Evolutionary conservation across 1,140 invertebrate species (phyloP).

Genomic region (Oncopeltus fasciatus): DNA sequence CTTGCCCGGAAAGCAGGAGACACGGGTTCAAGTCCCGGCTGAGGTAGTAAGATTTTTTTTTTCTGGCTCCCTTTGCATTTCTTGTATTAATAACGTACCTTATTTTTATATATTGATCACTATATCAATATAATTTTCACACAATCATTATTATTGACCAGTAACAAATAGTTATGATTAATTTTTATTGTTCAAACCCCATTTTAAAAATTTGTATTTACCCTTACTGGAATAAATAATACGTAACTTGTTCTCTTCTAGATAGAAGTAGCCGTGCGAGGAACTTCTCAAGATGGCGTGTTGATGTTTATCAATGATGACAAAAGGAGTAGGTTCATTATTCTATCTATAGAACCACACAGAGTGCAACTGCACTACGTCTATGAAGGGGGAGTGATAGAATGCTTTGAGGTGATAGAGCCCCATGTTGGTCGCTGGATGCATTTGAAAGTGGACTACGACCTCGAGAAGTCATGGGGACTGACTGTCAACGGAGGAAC

Average conservation of each 20-base stretch:
- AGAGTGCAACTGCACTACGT: background rate
- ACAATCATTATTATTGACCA: too few species aligned
- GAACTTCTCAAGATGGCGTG: background rate
- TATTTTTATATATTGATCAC: too few species aligned
- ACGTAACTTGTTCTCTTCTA: background rate
- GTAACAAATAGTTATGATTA: too few species aligned
- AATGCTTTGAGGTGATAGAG: background rate
- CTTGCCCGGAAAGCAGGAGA: too few species aligned
- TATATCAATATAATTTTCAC: too few species aligned
- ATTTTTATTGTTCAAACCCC: too few species aligned
- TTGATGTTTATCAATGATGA: background rate
- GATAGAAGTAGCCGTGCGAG: background rate
- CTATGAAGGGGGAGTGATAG: background rate
- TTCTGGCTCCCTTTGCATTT: too few species aligned
- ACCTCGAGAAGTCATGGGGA: background rate
- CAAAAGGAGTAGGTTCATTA: background rate
- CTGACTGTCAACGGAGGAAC: constrained; percentile 1
- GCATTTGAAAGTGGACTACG: background rate
- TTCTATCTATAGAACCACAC: background rate
- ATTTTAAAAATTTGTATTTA: too few species aligned
- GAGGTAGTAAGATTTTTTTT: too few species aligned
- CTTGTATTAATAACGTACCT: too few species aligned
- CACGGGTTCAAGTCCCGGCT: too few species aligned
- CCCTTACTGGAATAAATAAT: too few species aligned
- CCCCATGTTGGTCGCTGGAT: background rate